Percentiles rank a stretch among this genome's conserved stretches.
These are phyloP conservation scores for Macrobrachium rosenbergii DNA, from an alignment of 1,140 invertebrate species.

Conservation along the genomic window DNA sequence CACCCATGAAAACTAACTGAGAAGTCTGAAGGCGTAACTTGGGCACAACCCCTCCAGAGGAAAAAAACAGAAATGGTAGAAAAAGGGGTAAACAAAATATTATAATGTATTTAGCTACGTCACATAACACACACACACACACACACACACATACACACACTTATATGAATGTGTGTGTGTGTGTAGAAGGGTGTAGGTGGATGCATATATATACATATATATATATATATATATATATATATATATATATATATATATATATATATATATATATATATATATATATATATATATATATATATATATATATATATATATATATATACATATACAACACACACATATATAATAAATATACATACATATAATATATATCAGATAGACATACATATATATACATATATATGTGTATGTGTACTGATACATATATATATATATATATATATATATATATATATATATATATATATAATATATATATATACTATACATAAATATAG, in stretches of 20 bases:
- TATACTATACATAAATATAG: too few species aligned
- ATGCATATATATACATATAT: background rate
- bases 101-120: background rate
- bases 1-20: too few species aligned
- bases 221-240: background rate
- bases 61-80: too few species aligned
- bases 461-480: background rate
- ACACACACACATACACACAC: too few species aligned
- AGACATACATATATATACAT: too few species aligned
- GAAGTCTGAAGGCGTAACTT: too few species aligned
- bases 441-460: constrained; percentile 22
- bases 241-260: constrained; percentile 13
- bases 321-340: background rate
- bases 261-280: constrained; percentile 21
- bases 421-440: constrained; percentile 18
- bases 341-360: background rate
- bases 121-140: too few species aligned
- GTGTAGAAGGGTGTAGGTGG: background rate
- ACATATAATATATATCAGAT: background rate
- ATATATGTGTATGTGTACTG: background rate
- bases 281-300: constrained; percentile 22
- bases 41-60: too few species aligned
- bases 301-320: constrained; percentile 8
- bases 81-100: too few species aligned
- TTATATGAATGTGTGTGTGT: background rate